Percentiles rank a stretch among this genome's conserved stretches.
These are phyloP conservation scores for Setophaga kirtlandii DNA, from an alignment of 2,113 vertebrate species.

Conservation along the genomic window DNA sequence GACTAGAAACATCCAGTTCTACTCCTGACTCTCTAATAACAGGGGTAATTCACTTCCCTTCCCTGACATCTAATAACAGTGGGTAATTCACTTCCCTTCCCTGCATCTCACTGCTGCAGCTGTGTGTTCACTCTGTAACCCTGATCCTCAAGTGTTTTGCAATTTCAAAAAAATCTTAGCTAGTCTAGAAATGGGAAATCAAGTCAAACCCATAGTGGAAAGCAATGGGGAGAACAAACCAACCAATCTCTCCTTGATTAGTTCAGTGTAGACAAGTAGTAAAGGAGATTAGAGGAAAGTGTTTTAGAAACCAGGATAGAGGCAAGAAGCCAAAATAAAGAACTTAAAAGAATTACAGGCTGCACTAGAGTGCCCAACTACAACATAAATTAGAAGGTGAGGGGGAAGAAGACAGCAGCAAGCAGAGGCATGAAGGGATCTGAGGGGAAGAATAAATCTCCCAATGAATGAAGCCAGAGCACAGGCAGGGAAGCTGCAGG, in stretches of 20 bases:
- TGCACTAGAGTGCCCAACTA: not conserved
- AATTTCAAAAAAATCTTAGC: not conserved
- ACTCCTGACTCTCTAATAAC: not conserved
- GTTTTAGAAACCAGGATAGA: not conserved
- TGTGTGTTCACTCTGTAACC: not conserved
- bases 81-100: not conserved
- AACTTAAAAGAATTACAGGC: not conserved
- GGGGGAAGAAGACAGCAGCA: not conserved
- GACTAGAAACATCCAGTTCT: not conserved
- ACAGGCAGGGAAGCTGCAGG: not conserved
- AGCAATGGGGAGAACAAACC: not conserved
- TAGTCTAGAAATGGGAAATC: not conserved
- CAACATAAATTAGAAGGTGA: not conserved
- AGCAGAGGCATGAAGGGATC: not conserved
- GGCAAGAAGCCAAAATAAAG: not conserved
- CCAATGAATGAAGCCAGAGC: not conserved
- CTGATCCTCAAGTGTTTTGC: not conserved
- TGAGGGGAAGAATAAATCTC: not conserved
- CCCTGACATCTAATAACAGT: not conserved
- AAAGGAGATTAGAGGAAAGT: not conserved
- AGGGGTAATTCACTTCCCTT: not conserved
- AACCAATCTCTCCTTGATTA: not conserved
- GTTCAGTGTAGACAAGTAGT: not conserved
- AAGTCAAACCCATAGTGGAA: not conserved
- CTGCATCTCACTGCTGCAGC: not conserved